These are phyloP conservation scores for Lycia hirtaria DNA, from an alignment of 2,888 invertebrate genomes.

Conservation along the genomic window DNA sequence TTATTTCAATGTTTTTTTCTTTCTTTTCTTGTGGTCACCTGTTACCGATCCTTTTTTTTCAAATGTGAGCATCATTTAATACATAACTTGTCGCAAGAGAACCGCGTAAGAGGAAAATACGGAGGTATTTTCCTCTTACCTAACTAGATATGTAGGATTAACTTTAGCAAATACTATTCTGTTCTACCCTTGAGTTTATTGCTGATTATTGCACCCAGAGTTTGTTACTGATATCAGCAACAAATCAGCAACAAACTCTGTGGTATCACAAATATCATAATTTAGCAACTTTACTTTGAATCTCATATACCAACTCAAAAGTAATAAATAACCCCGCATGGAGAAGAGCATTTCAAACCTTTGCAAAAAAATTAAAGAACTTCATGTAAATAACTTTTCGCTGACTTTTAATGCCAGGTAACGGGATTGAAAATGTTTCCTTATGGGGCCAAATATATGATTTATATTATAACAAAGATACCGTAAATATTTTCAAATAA, in stretches of 20 bases:
- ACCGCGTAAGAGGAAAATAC: too few relatives aligned
- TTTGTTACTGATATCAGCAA: too few relatives aligned
- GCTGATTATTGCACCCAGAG: too few relatives aligned
- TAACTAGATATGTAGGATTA: too few relatives aligned
- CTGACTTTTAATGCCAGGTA: background rate
- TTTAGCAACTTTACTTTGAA: background rate
- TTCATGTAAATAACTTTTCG: background rate
- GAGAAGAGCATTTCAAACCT: constrained; percentile 5
- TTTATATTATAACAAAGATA: constrained; percentile 7
- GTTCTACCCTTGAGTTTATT: too few relatives aligned
- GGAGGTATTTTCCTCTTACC: too few relatives aligned
- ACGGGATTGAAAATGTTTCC: background rate
- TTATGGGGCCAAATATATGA: constrained; percentile 4
- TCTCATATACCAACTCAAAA: background rate
- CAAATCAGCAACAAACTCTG: background rate
- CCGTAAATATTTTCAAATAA: background rate
- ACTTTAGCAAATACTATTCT: too few relatives aligned
- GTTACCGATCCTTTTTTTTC: too few relatives aligned
- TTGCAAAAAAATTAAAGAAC: background rate
- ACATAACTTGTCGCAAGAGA: too few relatives aligned
- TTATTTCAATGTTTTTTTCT: too few relatives aligned
- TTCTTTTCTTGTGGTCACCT: too few relatives aligned
- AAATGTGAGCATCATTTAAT: too few relatives aligned
- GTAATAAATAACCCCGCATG: constrained; percentile 19
- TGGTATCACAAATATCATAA: background rate